These are phyloP conservation scores for Coptodon bakossiorum DNA, from an alignment of 2,113 vertebrate species.

Conservation along the genomic window DNA sequence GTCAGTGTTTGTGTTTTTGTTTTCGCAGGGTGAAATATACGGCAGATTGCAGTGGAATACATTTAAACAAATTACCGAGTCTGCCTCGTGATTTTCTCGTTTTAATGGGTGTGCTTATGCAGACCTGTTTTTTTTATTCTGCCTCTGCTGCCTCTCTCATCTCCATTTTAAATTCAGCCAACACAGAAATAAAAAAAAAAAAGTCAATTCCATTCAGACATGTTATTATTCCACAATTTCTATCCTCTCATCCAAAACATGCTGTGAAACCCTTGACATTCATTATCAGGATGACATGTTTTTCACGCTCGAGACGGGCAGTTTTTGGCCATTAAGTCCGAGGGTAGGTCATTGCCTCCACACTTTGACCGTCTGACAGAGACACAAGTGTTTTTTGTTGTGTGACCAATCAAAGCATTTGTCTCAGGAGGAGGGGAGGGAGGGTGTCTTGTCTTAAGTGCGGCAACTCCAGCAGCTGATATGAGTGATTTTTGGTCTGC, in stretches of 20 bases:
- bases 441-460: neutral
- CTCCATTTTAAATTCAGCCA: conserved; percentile 29
- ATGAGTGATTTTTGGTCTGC: neutral
- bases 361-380: conserved; percentile 28
- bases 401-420: conserved; percentile 47
- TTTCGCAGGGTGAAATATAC: neutral
- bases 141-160: conserved; percentile 12
- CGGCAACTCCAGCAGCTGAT: neutral
- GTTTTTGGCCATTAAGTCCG: conserved; percentile 54
- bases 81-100: neutral
- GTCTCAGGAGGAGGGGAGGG: conserved; percentile 14
- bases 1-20: neutral
- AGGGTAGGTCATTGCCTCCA: conserved; percentile 31
- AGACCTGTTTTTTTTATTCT: neutral
- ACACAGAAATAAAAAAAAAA: conserved; percentile 5
- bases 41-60: neutral
- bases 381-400: conserved; percentile 41
- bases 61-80: neutral
- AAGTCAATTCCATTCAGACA: conserved; percentile 24
- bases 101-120: neutral
- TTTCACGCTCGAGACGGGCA: conserved; percentile 53
- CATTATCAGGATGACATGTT: conserved; percentile 63
- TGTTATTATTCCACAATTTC: conserved; percentile 53
- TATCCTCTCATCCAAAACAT: conserved; percentile 32
- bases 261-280: conserved; percentile 45